Percentiles rank a stretch among this genome's conserved stretches.
phyloP scores from a whole-genome alignment of 2,113 vertebrate species.

The Aegithalos caudatus region DNA sequence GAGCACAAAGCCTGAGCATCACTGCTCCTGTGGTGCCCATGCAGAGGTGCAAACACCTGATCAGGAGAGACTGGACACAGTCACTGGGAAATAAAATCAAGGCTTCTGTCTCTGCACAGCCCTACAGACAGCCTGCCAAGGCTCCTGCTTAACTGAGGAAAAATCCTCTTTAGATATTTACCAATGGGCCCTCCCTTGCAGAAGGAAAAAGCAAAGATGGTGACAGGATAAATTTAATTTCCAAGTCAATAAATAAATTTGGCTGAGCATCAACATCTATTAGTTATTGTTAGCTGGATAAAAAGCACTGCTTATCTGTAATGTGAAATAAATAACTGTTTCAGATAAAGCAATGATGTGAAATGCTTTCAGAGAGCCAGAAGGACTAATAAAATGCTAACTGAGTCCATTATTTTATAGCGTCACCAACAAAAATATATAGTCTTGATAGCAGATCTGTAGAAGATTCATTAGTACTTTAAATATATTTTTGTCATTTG shows the following conservation, averaged over 20 bases:
- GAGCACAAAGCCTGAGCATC: not conserved
- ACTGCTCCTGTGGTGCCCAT: rapidly evolving
- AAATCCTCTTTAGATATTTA: not conserved
- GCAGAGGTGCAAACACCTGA: not conserved
- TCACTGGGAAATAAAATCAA: not conserved
- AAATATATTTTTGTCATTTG: not conserved
- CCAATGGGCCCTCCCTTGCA: rapidly evolving
- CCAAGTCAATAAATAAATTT: not conserved
- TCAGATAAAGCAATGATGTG: not conserved
- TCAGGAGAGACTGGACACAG: not conserved
- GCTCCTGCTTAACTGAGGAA: not conserved
- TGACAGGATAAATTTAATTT: not conserved
- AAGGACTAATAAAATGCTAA: not conserved
- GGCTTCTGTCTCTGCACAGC: not conserved
- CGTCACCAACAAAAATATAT: not conserved
- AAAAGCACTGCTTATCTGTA: not conserved
- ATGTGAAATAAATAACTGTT: not conserved
- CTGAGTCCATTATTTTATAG: not conserved
- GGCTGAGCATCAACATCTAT: not conserved
- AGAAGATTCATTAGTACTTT: not conserved
- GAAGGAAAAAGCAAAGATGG: not conserved
- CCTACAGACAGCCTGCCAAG: not conserved
- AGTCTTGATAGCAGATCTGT: not conserved
- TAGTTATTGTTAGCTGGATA: not conserved
- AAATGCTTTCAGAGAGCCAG: not conserved